phyloP scores from a whole-genome alignment of 2,113 vertebrate genomes.

The Chroicocephalus ridibundus region DNA sequence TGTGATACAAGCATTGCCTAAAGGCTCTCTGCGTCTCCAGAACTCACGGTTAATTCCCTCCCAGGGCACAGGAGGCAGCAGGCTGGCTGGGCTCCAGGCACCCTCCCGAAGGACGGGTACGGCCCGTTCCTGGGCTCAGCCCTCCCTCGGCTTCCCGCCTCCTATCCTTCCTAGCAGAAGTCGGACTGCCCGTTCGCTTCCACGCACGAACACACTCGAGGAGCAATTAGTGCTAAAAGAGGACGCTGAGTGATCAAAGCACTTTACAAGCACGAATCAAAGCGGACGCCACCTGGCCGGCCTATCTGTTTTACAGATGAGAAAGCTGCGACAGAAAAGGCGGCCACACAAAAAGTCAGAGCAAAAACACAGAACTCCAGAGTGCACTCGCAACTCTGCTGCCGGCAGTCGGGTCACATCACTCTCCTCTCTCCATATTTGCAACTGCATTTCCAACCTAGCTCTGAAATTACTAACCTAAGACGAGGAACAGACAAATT shows the following conservation, averaged over 20 bases:
- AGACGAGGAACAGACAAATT: background rate
- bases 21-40: background rate
- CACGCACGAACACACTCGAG: background rate
- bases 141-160: background rate
- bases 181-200: background rate
- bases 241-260: background rate
- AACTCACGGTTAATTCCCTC: background rate
- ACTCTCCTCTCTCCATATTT: background rate
- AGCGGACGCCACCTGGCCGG: background rate
- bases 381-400: background rate
- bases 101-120: accelerated
- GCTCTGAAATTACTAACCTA: background rate
- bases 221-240: background rate
- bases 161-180: background rate
- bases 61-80: accelerated
- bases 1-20: background rate
- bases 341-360: background rate
- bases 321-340: background rate
- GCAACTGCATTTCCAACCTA: background rate
- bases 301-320: background rate
- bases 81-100: background rate
- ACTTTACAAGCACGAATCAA: background rate
- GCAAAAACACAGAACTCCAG: background rate
- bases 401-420: background rate
- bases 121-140: background rate